These are phyloP conservation scores for Serrognathus titanus DNA, from an alignment of 2,888 invertebrate species.

Conservation along the genomic window DNA sequence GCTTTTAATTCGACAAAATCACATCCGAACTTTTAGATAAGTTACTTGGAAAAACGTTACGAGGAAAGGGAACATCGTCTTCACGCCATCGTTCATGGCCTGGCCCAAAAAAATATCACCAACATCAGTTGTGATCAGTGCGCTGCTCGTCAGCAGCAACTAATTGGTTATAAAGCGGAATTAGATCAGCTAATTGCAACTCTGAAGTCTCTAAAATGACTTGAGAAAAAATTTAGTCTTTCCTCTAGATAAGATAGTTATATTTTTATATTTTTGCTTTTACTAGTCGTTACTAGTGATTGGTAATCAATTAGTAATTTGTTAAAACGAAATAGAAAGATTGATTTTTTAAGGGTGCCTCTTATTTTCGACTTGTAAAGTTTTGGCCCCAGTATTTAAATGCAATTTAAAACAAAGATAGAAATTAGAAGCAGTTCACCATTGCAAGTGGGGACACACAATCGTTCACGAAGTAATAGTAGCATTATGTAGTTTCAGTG, in stretches of 20 bases:
- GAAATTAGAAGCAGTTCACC: no score
- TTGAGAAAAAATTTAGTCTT: background rate
- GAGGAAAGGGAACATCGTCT: conserved; percentile 51
- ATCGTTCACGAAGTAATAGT: no score
- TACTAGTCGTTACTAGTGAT: no score
- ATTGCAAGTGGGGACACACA: no score
- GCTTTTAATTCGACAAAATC: background rate
- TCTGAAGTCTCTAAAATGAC: conserved; percentile 40
- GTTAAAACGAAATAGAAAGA: no score
- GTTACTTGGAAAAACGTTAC: conserved; percentile 48
- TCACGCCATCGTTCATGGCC: conserved; percentile 48
- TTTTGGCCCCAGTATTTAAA: no score
- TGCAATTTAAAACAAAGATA: no score
- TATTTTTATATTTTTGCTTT: no score
- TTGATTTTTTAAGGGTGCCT: no score
- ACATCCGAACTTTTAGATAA: conserved; percentile 35
- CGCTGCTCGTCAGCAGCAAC: conserved; percentile 44
- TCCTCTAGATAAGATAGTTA: background rate
- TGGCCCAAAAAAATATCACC: conserved; percentile 45
- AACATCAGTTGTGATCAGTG: conserved; percentile 47
- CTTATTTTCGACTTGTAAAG: no score
- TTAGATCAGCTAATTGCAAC: conserved; percentile 48
- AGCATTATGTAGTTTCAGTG: no score
- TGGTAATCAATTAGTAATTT: no score
- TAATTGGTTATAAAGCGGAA: conserved; percentile 48